These are phyloP conservation scores for Stenodera caucasica DNA, from an alignment of 2,888 invertebrate species.

Conservation along the genomic window DNA sequence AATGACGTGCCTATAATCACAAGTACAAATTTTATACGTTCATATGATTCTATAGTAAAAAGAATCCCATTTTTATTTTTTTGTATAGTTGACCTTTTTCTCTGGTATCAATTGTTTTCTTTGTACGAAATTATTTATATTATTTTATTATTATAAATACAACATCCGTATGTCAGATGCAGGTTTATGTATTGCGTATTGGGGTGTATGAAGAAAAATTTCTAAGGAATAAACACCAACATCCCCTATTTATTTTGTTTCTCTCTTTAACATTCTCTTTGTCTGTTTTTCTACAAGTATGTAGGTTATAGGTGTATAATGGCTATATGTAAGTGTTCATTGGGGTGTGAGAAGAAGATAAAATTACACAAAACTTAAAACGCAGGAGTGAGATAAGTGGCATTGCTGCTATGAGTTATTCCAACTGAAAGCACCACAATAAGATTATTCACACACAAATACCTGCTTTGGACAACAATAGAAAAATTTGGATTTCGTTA, in stretches of 20 bases:
- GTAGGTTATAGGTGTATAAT: constrained; percentile 1
- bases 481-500: constrained; percentile 44
- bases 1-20: constrained; percentile 24
- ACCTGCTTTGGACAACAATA: constrained; percentile 47
- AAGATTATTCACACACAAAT: constrained; percentile 50
- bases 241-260: neutral
- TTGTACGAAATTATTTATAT: neutral
- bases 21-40: neutral
- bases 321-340: constrained; percentile 24
- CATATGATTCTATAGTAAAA: neutral
- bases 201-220: neutral
- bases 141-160: neutral
- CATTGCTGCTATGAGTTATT: constrained; percentile 38
- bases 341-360: constrained; percentile 36
- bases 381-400: constrained; percentile 44
- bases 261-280: neutral
- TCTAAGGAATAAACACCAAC: constrained; percentile 1
- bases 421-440: constrained; percentile 44
- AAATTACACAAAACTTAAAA: constrained; percentile 33
- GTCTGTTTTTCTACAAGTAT: neutral
- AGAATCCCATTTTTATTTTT: neutral
- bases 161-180: neutral
- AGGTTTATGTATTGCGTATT: neutral
- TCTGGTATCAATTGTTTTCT: neutral
- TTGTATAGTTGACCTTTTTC: neutral